Conservation (phyloP, 1,140 invertebrate genomes). For the Calephelis nemesis region DNA sequence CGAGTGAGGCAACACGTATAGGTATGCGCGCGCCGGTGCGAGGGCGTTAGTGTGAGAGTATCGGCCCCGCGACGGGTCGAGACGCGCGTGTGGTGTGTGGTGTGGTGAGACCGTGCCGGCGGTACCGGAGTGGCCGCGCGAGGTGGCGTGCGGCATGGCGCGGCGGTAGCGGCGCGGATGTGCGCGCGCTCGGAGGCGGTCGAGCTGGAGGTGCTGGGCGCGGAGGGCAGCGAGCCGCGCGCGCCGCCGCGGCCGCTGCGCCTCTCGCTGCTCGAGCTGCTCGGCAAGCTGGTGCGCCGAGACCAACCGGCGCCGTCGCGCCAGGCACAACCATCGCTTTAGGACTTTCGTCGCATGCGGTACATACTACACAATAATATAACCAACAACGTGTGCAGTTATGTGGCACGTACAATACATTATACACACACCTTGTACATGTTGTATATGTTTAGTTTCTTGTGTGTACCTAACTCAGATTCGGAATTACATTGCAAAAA, state of each 20-base stretch:
- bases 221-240: slow-evolving; percentile 59
- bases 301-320: slow-evolving; percentile 76
- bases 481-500: neutral
- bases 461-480: neutral
- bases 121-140: slow-evolving; percentile 55
- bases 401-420: neutral
- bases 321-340: slow-evolving; percentile 81
- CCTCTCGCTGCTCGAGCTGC: slow-evolving; percentile 82
- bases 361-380: slow-evolving; percentile 59
- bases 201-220: slow-evolving; percentile 75
- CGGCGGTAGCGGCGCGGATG: slow-evolving; percentile 74
- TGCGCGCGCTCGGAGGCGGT: slow-evolving; percentile 72
- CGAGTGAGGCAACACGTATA: slow-evolving; percentile 35
- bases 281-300: slow-evolving; percentile 83
- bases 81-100: slow-evolving; percentile 54
- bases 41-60: slow-evolving; percentile 60
- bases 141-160: slow-evolving; percentile 59
- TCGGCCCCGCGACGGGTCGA: slow-evolving; percentile 52
- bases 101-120: slow-evolving; percentile 54
- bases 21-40: slow-evolving; percentile 56
- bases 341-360: slow-evolving; percentile 83
- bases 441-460: neutral
- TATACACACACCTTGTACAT: neutral
- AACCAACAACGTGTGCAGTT: neutral
- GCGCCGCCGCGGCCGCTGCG: slow-evolving; percentile 70